Evolutionary conservation across 2,113 vertebrate species (phyloP).

Genomic region (Scalopus aquaticus): DNA sequence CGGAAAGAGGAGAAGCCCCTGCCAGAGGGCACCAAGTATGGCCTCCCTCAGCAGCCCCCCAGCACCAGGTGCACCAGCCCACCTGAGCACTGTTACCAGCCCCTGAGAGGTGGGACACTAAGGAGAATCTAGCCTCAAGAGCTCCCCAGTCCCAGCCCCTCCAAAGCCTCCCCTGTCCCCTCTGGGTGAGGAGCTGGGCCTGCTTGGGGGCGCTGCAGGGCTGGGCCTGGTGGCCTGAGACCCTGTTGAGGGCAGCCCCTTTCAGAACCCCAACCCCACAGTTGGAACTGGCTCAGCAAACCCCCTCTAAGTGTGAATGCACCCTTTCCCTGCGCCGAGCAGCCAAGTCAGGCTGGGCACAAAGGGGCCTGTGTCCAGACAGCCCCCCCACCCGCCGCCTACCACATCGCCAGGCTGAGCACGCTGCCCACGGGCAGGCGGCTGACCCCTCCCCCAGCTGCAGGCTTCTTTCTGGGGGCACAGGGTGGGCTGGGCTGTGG

Average conservation of each 20-base stretch:
- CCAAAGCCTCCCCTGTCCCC: neutral
- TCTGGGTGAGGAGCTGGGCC: constrained; percentile 69
- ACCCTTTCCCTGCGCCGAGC: constrained; percentile 74
- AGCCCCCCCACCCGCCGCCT: constrained; percentile 2
- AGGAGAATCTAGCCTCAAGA: neutral
- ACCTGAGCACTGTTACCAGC: constrained; percentile 43
- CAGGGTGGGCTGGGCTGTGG: neutral
- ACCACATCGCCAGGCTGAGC: constrained; percentile 79
- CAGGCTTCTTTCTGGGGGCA: constrained; percentile 55
- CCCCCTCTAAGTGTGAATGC: too few relatives aligned
- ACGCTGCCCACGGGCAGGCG: constrained; percentile 67
- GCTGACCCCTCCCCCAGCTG: constrained; percentile 40
- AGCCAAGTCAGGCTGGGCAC: constrained; percentile 77
- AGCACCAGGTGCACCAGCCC: neutral
- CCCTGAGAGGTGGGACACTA: neutral
- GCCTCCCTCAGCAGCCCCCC: neutral
- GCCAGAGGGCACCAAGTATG: neutral
- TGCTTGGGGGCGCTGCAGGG: neutral
- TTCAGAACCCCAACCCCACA: neutral
- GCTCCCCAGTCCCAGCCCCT: neutral
- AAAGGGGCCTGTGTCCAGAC: constrained; percentile 87
- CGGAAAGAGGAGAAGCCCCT: neutral
- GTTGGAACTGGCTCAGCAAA: neutral
- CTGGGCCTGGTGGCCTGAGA: neutral
- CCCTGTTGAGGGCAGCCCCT: neutral